Evolutionary conservation across 2,888 invertebrate genomes (phyloP), one percentile per base, ranked within the genome.

Genomic region (Eubasilissa splendida): DNA sequence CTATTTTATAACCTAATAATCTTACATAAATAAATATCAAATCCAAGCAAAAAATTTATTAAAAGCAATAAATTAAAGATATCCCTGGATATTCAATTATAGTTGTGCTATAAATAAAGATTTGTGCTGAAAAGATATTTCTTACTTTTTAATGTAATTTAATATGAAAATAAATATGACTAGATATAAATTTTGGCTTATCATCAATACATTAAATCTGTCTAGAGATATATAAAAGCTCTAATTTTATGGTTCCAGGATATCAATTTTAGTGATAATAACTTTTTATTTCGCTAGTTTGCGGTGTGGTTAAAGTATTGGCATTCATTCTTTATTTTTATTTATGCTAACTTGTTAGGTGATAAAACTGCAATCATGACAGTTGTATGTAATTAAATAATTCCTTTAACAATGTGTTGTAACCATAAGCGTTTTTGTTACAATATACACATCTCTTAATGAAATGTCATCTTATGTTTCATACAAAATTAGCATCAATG

Each of bases 251-350:
- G 84, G 82, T 84, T 83, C 82, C 84, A 81, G 84, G 81, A 84
- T 84, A 81, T 82, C 76, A 83, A 80, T 80, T 77, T 73, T 80
- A 78, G 53, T 65, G 79, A 79, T 83, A 80, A 82, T 81, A 83
- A 81, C 63, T 70, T 80, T 77, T 78, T 80, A 77, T 78, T 82
- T 79, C 59, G 87, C 88, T 90, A 90, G 86, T 89, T 63, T 77
- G 89, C 87, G 87, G 89, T 88, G 87, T 87, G 88, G 89, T 89
- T 89, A 89, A 88, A 90, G 88, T 90, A 89, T 90, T 90, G 90
- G 90, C 90, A 89, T 88, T 89, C 88, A 87, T 88, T 89, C 90
- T 90, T 89, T 86, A 87, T 76, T 11, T 76, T 81, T 65, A 76
- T 83, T 81, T 77, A 77, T 42, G 68, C 77, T 79, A 81, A 77